A percentile compares a stretch with the other conserved stretches of the same genome.
Evolutionary conservation across 2,113 vertebrate genomes (phyloP).

Genomic region (Carassius auratus): DNA sequence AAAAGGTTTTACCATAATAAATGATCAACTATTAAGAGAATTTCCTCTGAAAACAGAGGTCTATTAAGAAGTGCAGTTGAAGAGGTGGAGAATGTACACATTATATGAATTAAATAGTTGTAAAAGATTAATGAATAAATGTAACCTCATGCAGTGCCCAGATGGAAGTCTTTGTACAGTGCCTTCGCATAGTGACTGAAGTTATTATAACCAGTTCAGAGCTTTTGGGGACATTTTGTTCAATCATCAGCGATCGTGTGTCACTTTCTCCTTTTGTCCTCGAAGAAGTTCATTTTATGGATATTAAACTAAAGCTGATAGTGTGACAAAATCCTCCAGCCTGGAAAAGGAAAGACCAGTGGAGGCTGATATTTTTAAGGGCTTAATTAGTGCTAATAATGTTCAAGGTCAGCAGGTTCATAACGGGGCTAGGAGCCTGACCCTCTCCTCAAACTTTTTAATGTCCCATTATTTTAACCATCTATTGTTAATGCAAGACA

Average conservation of each 20-base stretch:
- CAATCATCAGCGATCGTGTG: constrained; percentile 30
- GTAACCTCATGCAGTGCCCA: neutral
- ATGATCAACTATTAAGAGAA: constrained; percentile 44
- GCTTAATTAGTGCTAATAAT: constrained; percentile 60
- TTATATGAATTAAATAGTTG: constrained; percentile 33
- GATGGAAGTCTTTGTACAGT: constrained; percentile 10
- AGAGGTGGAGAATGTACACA: constrained; percentile 35
- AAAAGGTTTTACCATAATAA: constrained; percentile 39
- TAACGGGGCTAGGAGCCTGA: constrained; percentile 55
- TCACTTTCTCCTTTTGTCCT: neutral
- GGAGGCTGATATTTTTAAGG: constrained; percentile 55
- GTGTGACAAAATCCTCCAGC: constrained; percentile 67
- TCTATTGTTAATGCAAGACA: constrained; percentile 53
- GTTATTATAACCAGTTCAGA: constrained; percentile 23
- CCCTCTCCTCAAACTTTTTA: constrained; percentile 54
- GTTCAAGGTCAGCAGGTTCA: constrained; percentile 60
- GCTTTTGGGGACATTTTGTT: constrained; percentile 25
- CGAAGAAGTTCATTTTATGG: constrained; percentile 51
- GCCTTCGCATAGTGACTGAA: constrained; percentile 26
- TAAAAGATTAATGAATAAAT: constrained; percentile 31
- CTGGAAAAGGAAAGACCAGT: constrained; percentile 54
- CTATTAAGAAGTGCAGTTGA: constrained; percentile 37
- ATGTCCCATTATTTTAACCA: constrained; percentile 66
- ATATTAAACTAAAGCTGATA: constrained; percentile 66
- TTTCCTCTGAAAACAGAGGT: constrained; percentile 36